A percentile compares a stretch with the other conserved stretches of the same genome.
Evolutionary conservation across 1,140 invertebrate species (phyloP).

Genomic region (Drosophila pseudoobscura): DNA sequence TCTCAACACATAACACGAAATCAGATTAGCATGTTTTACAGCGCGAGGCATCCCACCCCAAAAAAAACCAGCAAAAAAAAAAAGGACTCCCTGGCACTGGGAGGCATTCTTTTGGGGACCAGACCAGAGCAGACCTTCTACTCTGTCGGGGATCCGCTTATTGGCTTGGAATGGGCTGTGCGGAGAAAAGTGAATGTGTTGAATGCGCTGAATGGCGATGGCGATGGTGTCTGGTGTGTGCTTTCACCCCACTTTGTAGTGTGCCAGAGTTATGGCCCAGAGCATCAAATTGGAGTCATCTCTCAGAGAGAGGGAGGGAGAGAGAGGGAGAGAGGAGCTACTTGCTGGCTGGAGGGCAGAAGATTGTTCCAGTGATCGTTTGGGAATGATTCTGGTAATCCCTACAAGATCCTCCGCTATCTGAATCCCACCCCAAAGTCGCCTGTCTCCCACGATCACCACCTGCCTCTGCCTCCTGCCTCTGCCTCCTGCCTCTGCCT

Average conservation of each 20-base stretch:
- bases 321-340: no score
- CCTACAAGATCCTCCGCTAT: no score
- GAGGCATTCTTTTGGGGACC: constrained; percentile 33
- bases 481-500: no score
- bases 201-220: constrained; percentile 1
- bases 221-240: constrained; percentile 27
- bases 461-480: no score
- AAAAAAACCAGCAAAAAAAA: constrained; percentile 3
- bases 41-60: background rate
- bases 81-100: constrained; percentile 61
- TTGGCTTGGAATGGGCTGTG: no score
- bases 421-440: no score
- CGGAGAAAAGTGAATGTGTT: constrained; percentile 76
- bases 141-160: constrained; percentile 28
- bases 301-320: no score
- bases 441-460: constrained; percentile 28
- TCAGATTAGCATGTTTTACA: constrained; percentile 81
- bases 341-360: no score
- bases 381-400: no score
- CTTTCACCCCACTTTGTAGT: constrained; percentile 78
- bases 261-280: constrained; percentile 70
- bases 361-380: no score
- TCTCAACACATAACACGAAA: constrained; percentile 80
- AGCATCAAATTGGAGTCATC: constrained; percentile 67
- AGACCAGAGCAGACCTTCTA: constrained; percentile 12